Evolutionary conservation across 2,113 vertebrate genomes (phyloP).

Genomic region (Phyllopteryx taeniolatus): DNA sequence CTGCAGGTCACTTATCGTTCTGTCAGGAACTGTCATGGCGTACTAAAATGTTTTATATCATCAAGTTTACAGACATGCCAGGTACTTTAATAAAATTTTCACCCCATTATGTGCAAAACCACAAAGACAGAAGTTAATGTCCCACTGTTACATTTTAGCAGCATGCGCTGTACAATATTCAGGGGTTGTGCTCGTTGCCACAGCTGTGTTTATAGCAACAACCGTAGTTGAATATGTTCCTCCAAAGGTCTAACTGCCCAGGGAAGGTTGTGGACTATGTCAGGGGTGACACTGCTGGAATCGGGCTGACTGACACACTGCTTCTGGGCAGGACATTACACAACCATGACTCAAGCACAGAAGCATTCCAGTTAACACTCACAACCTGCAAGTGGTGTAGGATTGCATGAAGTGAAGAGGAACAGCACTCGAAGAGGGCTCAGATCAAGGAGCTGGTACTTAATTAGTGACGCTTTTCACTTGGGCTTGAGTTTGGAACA

Average conservation of each 20-base stretch:
- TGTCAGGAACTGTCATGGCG: background rate
- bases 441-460: background rate
- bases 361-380: constrained; percentile 55
- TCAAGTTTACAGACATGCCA: constrained; percentile 1
- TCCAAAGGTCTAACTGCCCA: constrained; percentile 25
- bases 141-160: constrained; percentile 18
- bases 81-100: background rate
- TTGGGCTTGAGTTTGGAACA: background rate
- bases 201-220: constrained; percentile 48
- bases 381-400: constrained; percentile 33
- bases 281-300: constrained; percentile 18
- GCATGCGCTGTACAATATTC: background rate
- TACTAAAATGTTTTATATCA: constrained; percentile 41
- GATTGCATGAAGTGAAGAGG: constrained; percentile 34
- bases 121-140: constrained; percentile 7
- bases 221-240: constrained; percentile 22
- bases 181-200: constrained; percentile 8
- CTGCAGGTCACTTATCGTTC: constrained; percentile 1
- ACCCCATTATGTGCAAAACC: constrained; percentile 14
- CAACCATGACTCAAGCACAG: constrained; percentile 55
- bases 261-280: constrained; percentile 35
- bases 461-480: background rate
- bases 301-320: constrained; percentile 47
- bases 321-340: constrained; percentile 46
- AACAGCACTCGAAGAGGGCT: constrained; percentile 8